phyloP scores from a whole-genome alignment of 2,888 invertebrate species.

The Habrosyne pyritoides region DNA sequence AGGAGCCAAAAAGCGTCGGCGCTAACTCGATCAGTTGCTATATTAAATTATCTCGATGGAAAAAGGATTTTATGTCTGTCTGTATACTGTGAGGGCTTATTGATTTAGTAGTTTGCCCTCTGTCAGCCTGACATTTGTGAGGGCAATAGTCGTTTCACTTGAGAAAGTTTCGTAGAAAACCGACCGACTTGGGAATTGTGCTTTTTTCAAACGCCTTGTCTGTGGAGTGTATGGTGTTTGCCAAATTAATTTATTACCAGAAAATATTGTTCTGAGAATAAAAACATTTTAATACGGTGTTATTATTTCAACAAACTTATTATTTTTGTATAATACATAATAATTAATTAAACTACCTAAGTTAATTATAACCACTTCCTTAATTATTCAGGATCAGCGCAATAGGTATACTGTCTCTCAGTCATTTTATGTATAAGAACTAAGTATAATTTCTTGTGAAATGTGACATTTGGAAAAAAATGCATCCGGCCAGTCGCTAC shows the following conservation, averaged over 20 bases:
- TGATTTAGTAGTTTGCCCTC: constrained; percentile 33
- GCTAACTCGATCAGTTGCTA: constrained; percentile 33
- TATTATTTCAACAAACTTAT: too few relatives aligned
- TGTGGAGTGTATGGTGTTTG: neutral
- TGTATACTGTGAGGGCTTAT: constrained; percentile 26
- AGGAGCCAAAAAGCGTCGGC: constrained; percentile 9
- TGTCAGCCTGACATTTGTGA: constrained; percentile 15
- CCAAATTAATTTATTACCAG: neutral
- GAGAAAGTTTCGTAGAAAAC: constrained; percentile 9
- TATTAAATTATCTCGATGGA: constrained; percentile 33
- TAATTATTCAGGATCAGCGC: too few relatives aligned
- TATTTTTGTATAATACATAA: too few relatives aligned
- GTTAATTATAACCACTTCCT: too few relatives aligned
- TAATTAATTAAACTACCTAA: too few relatives aligned
- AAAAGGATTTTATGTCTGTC: constrained; percentile 30
- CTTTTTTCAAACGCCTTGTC: neutral
- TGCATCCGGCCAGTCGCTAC: too few relatives aligned
- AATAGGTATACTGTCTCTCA: too few relatives aligned
- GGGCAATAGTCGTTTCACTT: constrained; percentile 5
- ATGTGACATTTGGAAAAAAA: too few relatives aligned
- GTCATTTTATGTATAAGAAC: too few relatives aligned
- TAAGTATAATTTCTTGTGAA: too few relatives aligned
- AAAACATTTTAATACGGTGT: too few relatives aligned
- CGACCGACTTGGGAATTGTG: neutral
- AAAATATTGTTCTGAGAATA: neutral